Evolutionary conservation across 2,797 vertebrate genomes (phyloP), one percentile per base, ranked within the genome.

Genomic region (Acanthopagrus latus): DNA sequence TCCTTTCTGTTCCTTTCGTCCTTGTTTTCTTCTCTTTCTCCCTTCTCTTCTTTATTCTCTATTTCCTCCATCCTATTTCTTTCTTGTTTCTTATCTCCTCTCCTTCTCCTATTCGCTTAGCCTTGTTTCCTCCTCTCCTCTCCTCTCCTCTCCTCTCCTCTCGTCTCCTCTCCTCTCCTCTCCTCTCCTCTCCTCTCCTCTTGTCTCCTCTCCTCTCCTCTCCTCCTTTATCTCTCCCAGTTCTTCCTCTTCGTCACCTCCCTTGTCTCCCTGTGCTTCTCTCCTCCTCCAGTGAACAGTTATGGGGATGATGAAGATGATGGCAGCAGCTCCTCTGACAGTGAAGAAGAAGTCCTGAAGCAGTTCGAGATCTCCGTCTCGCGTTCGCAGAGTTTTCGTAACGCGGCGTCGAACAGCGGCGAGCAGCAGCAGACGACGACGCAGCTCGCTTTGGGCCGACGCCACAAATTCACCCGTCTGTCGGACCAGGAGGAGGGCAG

Each of bases 351-450:
- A 72, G 84, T 97, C 77, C 94, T 95, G 80, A 96, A 96, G 86
- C 95, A 96, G 73, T 96, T 96, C 81, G 95, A 97, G 91, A 95
- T 96, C 80, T 97, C 96, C 0, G 94, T 96, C 82, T 95, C 96
- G 0, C 93, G 93, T 7, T 97, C 95, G 0, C 96, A 95, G 86
- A 96, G 94, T 66, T 96, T 97, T 55, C 52, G 94, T 83, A 0
- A 80, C 71, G 51, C 86, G 0, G 76, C 86, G 11, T 57, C 83
- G 0, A 48, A 47, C 38, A 29, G 58, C 14, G 14, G 64, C 3
- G 87, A 86, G 66, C 88, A 81, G 33, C 80, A 84, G 54, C 86
- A 77, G 44, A 64, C 33, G 44, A 64, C 33, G 23, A 41, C 63
- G 3, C 65, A 88, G 69, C 71, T 64, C 20, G 17, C 86, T 0